A percentile compares a stretch with the other conserved stretches of the same genome.
Evolutionary conservation across 2,888 invertebrate genomes (phyloP).

Genomic region (Lithophane ornitopus): DNA sequence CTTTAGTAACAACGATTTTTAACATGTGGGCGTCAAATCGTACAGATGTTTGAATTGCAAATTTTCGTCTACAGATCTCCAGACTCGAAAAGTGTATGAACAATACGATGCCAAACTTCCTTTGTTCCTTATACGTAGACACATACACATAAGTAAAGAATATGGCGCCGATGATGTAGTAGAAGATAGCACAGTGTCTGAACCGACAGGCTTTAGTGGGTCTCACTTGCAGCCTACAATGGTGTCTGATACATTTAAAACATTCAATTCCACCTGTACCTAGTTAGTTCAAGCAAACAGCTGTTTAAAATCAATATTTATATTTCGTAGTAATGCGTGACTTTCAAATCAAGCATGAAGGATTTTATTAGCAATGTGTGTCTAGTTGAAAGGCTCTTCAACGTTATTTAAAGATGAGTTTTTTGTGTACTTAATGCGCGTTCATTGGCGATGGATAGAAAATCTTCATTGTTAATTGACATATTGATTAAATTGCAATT

Average conservation of each 20-base stretch:
- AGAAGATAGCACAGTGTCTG: conserved; percentile 62
- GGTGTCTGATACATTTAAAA: neutral
- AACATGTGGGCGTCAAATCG: conserved; percentile 75
- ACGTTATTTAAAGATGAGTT: conserved; percentile 26
- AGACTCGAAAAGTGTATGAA: conserved; percentile 81
- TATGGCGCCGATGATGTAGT: conserved; percentile 74
- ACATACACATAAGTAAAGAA: conserved; percentile 65
- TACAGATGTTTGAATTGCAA: conserved; percentile 80
- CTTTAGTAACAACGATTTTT: conserved; percentile 47
- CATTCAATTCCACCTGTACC: conserved; percentile 13
- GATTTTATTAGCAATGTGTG: conserved; percentile 51
- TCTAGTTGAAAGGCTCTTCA: conserved; percentile 20
- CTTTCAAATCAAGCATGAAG: conserved; percentile 64
- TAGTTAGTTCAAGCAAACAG: conserved; percentile 40
- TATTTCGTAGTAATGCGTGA: conserved; percentile 46
- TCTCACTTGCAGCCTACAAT: conserved; percentile 18
- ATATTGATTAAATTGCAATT: conserved; percentile 27
- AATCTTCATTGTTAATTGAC: conserved; percentile 20
- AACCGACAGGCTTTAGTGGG: conserved; percentile 49
- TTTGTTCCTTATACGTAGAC: conserved; percentile 85
- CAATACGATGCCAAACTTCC: conserved; percentile 87
- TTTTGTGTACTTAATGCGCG: conserved; percentile 24
- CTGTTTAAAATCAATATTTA: conserved; percentile 56
- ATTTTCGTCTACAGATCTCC: conserved; percentile 80
- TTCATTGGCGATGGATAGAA: conserved; percentile 18